These are phyloP conservation scores for Cephonodes hylas DNA, from an alignment of 2,888 invertebrate genomes.

Conservation along the genomic window DNA sequence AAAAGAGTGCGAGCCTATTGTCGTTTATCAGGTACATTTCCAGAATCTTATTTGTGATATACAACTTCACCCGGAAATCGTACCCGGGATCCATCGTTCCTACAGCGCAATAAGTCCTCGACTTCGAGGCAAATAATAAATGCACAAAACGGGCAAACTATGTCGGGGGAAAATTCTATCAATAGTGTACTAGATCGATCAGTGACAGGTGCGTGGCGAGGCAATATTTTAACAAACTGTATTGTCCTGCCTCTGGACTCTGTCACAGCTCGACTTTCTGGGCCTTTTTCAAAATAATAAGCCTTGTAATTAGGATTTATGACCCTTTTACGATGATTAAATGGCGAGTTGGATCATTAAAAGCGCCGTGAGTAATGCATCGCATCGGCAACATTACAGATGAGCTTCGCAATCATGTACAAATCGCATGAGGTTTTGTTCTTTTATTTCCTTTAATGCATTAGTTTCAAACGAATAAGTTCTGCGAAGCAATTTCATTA, in stretches of 20 bases:
- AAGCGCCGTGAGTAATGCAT: slow-evolving; percentile 47
- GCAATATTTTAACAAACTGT: slow-evolving; percentile 50
- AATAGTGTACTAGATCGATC: slow-evolving; percentile 23
- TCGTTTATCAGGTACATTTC: no score
- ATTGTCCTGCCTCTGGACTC: slow-evolving; percentile 60
- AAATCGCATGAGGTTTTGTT: slow-evolving; percentile 7
- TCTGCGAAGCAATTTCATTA: slow-evolving; percentile 17
- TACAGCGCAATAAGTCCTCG: no score
- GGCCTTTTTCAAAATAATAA: slow-evolving; percentile 70
- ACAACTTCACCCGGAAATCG: no score
- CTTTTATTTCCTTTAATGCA: slow-evolving; percentile 4
- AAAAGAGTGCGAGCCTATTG: no score
- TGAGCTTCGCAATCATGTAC: slow-evolving; percentile 39
- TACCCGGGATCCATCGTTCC: no score
- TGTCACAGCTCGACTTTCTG: slow-evolving; percentile 49
- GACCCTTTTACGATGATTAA: slow-evolving; percentile 69
- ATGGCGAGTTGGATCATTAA: slow-evolving; percentile 55
- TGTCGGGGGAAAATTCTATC: not conserved
- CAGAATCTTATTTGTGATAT: no score
- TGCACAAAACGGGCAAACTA: not conserved
- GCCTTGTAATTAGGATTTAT: slow-evolving; percentile 75
- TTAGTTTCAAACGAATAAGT: slow-evolving; percentile 1
- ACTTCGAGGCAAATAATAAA: not conserved
- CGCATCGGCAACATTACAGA: slow-evolving; percentile 47
- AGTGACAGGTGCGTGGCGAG: slow-evolving; percentile 26